These are phyloP conservation scores for Lingula anatina DNA, from an alignment of 2,888 invertebrate genomes.

Conservation along the genomic window DNA sequence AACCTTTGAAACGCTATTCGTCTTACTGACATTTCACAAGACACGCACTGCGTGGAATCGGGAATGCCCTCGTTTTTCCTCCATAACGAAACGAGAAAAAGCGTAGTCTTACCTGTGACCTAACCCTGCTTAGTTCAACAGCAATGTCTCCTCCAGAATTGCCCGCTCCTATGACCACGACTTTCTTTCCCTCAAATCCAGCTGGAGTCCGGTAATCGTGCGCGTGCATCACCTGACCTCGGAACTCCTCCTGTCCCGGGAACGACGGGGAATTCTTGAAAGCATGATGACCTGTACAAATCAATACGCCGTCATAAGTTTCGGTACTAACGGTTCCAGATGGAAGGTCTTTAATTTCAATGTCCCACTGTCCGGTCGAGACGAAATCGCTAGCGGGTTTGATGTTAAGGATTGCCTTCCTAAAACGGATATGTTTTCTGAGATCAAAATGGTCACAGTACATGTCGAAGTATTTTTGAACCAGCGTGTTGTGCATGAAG, in stretches of 20 bases:
- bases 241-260: slow-evolving; percentile 25
- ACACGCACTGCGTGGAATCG: no score
- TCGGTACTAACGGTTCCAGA: slow-evolving; percentile 19
- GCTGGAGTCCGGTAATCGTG: slow-evolving; percentile 32
- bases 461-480: slow-evolving; percentile 42
- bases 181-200: slow-evolving; percentile 40
- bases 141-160: slow-evolving; percentile 55
- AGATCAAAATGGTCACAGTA: slow-evolving; percentile 43
- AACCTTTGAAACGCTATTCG: no score
- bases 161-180: slow-evolving; percentile 55
- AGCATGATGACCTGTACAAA: slow-evolving; percentile 44
- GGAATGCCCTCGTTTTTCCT: no score
- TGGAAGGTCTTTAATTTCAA: slow-evolving; percentile 27
- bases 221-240: slow-evolving; percentile 33
- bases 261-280: slow-evolving; percentile 23
- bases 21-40: no score
- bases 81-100: no score
- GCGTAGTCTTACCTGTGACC: slow-evolving; percentile 33
- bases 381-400: slow-evolving; percentile 26
- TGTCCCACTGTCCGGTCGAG: slow-evolving; percentile 39
- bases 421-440: slow-evolving; percentile 31
- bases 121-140: slow-evolving; percentile 47
- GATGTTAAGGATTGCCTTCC: slow-evolving; percentile 24
- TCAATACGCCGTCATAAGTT: slow-evolving; percentile 36
- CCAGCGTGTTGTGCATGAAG: slow-evolving; percentile 47